Evolutionary conservation across 2,113 vertebrate species (phyloP).

Genomic region (Nesoenas mayeri): DNA sequence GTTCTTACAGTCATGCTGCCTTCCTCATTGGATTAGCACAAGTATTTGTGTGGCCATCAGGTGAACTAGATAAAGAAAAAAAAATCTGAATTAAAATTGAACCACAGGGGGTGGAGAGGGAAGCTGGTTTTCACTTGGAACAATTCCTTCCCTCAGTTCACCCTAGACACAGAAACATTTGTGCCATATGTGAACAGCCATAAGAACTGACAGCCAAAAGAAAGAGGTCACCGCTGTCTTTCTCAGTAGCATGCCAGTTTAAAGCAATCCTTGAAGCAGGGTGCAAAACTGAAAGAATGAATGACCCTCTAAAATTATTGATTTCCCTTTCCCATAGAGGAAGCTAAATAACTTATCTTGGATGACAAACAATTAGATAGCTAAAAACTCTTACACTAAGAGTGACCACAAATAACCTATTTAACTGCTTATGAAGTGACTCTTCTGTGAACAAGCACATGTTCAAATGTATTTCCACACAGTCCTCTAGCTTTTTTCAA

Average conservation of each 20-base stretch:
- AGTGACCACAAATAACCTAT: background rate
- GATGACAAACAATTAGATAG: background rate
- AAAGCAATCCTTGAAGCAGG: background rate
- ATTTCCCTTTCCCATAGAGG: background rate
- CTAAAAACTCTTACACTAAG: background rate
- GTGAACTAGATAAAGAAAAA: background rate
- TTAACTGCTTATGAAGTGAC: background rate
- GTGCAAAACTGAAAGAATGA: background rate
- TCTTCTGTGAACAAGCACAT: background rate
- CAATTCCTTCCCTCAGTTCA: background rate
- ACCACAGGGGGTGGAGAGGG: background rate
- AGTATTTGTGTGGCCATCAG: background rate
- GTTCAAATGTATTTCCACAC: background rate
- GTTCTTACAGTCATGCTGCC: background rate
- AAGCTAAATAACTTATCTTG: background rate
- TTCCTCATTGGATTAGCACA: background rate
- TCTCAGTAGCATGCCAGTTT: background rate
- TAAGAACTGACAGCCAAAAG: background rate
- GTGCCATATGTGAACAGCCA: background rate
- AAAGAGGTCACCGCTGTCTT: background rate
- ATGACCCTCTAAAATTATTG: background rate
- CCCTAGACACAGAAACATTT: background rate
- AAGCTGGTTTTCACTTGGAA: background rate
- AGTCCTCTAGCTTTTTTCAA: background rate
- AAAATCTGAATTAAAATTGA: slow-evolving; percentile 7